Evolutionary conservation across 2,888 invertebrate genomes (phyloP).

Genomic region (Luperina nickerlii): DNA sequence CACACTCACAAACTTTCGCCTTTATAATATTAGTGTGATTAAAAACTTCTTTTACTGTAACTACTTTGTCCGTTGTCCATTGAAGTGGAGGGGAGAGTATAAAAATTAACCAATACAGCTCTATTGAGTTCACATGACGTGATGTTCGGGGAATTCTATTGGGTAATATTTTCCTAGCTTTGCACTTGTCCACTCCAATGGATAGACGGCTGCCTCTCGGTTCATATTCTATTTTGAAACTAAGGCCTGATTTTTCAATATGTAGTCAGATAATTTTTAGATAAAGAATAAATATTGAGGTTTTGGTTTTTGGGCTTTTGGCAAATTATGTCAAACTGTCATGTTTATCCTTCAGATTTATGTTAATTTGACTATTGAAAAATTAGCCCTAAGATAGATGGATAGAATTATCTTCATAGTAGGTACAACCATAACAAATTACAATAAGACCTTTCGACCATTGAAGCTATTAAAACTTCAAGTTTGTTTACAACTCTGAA

Average conservation of each 20-base stretch:
- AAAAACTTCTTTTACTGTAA: not conserved
- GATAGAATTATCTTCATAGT: not conserved
- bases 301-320: no score
- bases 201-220: not conserved
- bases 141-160: not conserved
- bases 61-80: not conserved
- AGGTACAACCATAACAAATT: not conserved
- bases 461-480: not conserved
- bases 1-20: no score
- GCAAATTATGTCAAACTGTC: not conserved
- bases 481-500: not conserved
- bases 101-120: conserved; percentile 5
- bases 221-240: not conserved
- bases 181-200: no score
- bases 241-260: not conserved
- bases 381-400: not conserved
- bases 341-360: not conserved
- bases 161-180: not conserved
- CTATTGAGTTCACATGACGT: conserved; percentile 3
- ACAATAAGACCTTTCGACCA: not conserved
- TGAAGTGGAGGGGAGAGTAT: not conserved
- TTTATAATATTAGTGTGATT: no score
- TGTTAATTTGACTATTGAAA: not conserved
- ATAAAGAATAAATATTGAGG: not conserved
- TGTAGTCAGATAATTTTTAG: no score